Percentiles rank a stretch among this genome's conserved stretches.
Evolutionary conservation across 2,888 invertebrate species (phyloP).

Genomic region (Drosophila seclusa): DNA sequence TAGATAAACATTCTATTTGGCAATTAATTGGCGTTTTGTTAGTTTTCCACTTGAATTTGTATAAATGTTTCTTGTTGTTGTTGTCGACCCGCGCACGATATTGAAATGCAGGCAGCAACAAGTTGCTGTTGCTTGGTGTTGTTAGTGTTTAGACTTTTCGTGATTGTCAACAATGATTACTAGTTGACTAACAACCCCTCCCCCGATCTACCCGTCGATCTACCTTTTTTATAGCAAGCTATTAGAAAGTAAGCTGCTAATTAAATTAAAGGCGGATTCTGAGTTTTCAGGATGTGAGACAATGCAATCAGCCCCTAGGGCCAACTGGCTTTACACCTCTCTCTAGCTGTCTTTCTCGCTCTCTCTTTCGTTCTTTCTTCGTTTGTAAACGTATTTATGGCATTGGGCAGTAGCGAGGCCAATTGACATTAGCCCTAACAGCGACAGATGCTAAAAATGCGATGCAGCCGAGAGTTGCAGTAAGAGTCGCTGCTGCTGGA

Average conservation of each 20-base stretch:
- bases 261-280: conserved; percentile 71
- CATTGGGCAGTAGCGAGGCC: conserved; percentile 59
- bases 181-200: conserved; percentile 35
- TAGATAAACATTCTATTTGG: conserved; percentile 84
- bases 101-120: conserved; percentile 78
- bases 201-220: neutral
- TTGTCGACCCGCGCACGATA: conserved; percentile 76
- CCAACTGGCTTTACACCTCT: neutral
- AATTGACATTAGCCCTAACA: conserved; percentile 80
- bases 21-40: conserved; percentile 83
- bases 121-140: conserved; percentile 53
- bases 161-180: conserved; percentile 81
- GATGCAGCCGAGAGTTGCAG: conserved; percentile 51
- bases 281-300: conserved; percentile 33
- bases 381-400: conserved; percentile 64
- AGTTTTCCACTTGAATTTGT: conserved; percentile 80
- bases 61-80: conserved; percentile 63
- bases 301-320: conserved; percentile 65
- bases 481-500: conserved; percentile 34
- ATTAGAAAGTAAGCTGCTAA: conserved; percentile 70
- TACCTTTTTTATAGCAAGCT: conserved; percentile 13
- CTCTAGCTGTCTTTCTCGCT: neutral
- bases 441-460: conserved; percentile 71
- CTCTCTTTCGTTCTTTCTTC: neutral
- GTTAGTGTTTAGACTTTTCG: conserved; percentile 58